These are phyloP conservation scores for Epizoanthus scotinus DNA, from an alignment of 92 coral and sea anemone genomes.

Conservation along the genomic window DNA sequence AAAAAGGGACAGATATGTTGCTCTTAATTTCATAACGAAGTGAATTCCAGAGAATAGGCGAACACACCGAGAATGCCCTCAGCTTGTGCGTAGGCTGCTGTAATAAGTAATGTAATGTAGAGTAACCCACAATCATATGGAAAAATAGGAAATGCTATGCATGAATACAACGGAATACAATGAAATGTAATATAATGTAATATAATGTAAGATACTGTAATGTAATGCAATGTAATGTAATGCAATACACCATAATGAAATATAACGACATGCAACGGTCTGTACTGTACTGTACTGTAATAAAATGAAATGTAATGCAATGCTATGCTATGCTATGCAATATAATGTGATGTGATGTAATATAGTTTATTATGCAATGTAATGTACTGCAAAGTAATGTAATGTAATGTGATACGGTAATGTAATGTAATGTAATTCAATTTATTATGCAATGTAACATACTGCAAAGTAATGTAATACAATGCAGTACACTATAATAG, in stretches of 20 bases:
- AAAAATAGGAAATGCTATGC: neutral
- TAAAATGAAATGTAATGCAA: neutral
- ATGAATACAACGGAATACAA: neutral
- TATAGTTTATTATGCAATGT: neutral
- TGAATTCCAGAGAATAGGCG: too few species aligned
- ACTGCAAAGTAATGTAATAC: neutral
- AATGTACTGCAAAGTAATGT: neutral
- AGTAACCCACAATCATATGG: too few species aligned
- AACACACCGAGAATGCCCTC: too few species aligned
- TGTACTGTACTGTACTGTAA: neutral
- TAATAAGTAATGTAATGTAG: too few species aligned
- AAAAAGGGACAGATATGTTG: too few species aligned
- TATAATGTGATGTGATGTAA: neutral
- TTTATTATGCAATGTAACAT: neutral
- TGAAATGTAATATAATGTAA: neutral
- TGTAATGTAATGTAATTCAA: neutral
- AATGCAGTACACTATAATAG: neutral
- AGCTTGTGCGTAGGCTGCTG: too few species aligned
- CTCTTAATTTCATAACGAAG: too few species aligned
- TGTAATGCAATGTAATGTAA: neutral
- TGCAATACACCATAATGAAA: neutral
- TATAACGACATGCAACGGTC: neutral
- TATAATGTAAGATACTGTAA: neutral
- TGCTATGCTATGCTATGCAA: neutral
- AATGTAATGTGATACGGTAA: neutral